Evolutionary conservation across 2,113 vertebrate species (phyloP).

Genomic region (Sinocyclocheilus maitianheensis): DNA sequence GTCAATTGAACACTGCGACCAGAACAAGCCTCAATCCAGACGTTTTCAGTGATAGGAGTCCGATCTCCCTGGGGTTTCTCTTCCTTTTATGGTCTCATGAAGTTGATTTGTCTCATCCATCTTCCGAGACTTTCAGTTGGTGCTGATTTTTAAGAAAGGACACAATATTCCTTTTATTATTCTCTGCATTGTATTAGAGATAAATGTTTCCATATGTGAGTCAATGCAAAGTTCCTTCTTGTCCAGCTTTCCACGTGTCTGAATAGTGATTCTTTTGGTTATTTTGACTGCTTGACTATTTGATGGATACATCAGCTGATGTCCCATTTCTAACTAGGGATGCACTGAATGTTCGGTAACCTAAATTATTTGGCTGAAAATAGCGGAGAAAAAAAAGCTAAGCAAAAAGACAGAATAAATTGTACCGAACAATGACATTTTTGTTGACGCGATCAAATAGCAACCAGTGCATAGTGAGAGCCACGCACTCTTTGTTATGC

Average conservation of each 20-base stretch:
- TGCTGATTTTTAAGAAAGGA: not conserved
- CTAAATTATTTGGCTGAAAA: no score
- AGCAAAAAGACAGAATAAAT: no score
- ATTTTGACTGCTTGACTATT: not conserved
- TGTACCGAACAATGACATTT: no score
- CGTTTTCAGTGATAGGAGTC: slow-evolving; percentile 11
- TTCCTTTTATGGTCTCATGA: not conserved
- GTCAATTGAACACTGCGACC: slow-evolving; percentile 37
- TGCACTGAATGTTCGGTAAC: no score
- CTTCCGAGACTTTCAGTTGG: not conserved
- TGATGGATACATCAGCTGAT: not conserved
- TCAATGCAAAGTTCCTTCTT: not conserved
- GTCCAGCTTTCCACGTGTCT: not conserved
- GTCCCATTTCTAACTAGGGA: not conserved
- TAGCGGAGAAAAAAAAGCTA: no score
- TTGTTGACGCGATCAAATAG: no score
- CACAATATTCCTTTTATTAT: not conserved
- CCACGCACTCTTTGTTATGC: no score
- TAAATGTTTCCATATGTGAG: not conserved
- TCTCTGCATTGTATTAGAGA: not conserved
- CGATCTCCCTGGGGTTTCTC: not conserved
- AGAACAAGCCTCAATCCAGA: not conserved
- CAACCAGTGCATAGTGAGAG: no score
- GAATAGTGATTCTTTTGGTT: not conserved
- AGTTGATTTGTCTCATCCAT: not conserved